Evolutionary conservation across 2,888 invertebrate species (phyloP), one percentile per base, ranked within the genome.

Genomic region (Leptopterna dolabrata): DNA sequence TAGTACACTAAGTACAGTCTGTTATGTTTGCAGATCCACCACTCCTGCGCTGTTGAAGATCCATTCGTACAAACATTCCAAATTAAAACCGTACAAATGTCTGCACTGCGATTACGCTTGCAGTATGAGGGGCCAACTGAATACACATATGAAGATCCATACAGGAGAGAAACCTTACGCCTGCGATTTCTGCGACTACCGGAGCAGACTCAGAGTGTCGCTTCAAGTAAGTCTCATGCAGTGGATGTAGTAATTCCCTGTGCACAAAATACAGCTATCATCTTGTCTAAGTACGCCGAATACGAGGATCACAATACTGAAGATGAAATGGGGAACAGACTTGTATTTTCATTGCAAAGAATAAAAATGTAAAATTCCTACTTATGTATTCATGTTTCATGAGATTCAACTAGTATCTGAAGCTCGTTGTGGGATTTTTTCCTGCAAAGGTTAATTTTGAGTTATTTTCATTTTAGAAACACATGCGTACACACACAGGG

Each of bases 151-250:
- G 7, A 24, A 55, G 0, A 47, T 45, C 19, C 81, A 81, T 16
- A 81, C 81, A 1, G 81, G 81, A 3, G 81, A 81, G 29, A 81
- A 51, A 29, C 81, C 81, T 0, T 81, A 27, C 30, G 47, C 51
- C 0, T 81, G 81, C 19, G 16, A 55, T n/a, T 30, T 30, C 51
- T 81, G 81, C 27, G 81, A 81, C 27, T 81, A 51, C 81, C 19
- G 19, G 9, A 29, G 27, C 11, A n/a, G 27, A 14, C 19, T 36
- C n/a, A 24, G 29, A 27, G 16, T 16, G 4, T 51, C 47, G 13
- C 55, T 81, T 51, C 24, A 51, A 19, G 78, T 78, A 45, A 78
- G 78, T 29, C 1, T 29, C 29, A 24, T 9, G n/a, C n/a, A n/a
- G n/a, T n/a, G n/a, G n/a, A n/a, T n/a, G n/a, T n/a, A n/a, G 47